These are phyloP conservation scores for Diuraphis noxia DNA, from an alignment of 1,140 invertebrate genomes.

Conservation along the genomic window DNA sequence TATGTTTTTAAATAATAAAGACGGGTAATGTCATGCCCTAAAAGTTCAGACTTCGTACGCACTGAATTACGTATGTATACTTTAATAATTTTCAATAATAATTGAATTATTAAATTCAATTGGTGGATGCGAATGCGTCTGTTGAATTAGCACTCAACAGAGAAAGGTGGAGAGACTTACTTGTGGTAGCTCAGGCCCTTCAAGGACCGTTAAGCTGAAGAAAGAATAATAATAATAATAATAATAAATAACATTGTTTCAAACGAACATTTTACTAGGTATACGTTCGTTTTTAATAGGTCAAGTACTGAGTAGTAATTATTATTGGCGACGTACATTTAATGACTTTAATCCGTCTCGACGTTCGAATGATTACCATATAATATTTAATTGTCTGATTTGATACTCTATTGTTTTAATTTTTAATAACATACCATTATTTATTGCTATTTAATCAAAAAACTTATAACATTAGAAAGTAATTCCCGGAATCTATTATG, in stretches of 20 bases:
- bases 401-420: background rate
- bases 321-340: background rate
- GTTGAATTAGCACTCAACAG: background rate
- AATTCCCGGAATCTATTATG: background rate
- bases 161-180: background rate
- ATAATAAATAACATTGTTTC: background rate
- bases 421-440: background rate
- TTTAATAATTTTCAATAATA: no score
- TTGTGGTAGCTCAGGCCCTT: background rate
- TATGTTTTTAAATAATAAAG: background rate
- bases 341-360: background rate
- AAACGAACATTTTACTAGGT: background rate
- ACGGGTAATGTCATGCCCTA: background rate
- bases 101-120: no score
- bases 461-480: background rate
- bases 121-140: no score
- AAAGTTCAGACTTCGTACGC: background rate
- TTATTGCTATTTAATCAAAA: background rate
- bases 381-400: background rate
- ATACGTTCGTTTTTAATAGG: background rate
- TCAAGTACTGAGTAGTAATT: background rate
- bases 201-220: background rate
- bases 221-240: background rate
- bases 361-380: background rate
- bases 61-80: background rate